A percentile compares a stretch with the other conserved stretches of the same genome.
phyloP scores from a whole-genome alignment of 2,113 vertebrate genomes.

The Callipepla californica region DNA sequence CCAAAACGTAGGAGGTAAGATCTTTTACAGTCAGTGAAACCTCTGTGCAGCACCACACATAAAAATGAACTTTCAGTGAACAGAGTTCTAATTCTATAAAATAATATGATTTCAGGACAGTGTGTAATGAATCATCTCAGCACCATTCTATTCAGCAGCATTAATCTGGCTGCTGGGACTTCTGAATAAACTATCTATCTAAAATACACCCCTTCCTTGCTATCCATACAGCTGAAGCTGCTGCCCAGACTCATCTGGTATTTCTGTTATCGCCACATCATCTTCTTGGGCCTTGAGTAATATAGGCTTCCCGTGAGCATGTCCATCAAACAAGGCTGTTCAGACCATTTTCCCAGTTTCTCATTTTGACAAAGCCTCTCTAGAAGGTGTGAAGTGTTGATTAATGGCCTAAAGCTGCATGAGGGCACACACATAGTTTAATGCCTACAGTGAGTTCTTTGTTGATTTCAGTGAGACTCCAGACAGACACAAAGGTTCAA shows the following conservation, averaged over 20 bases:
- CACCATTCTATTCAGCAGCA: background rate
- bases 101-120: background rate
- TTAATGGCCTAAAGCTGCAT: background rate
- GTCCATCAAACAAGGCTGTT: background rate
- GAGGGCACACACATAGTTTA: background rate
- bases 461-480: background rate
- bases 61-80: constrained; percentile 10
- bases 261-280: constrained; percentile 27
- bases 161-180: background rate
- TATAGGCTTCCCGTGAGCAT: background rate
- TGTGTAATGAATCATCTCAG: background rate
- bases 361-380: background rate
- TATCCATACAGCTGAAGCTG: background rate
- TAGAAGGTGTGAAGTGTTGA: background rate
- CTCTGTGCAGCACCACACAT: background rate
- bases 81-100: background rate
- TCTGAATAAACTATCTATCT: background rate
- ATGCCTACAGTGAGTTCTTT: background rate
- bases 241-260: constrained; percentile 20
- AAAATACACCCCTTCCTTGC: background rate
- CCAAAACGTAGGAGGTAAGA: background rate
- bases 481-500: background rate
- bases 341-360: background rate
- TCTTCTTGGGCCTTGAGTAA: background rate
- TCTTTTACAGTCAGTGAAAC: constrained; percentile 31